A percentile compares a stretch with the other conserved stretches of the same genome.
phyloP scores from a whole-genome alignment of 2,888 invertebrate species.

The Salticus scenicus region DNA sequence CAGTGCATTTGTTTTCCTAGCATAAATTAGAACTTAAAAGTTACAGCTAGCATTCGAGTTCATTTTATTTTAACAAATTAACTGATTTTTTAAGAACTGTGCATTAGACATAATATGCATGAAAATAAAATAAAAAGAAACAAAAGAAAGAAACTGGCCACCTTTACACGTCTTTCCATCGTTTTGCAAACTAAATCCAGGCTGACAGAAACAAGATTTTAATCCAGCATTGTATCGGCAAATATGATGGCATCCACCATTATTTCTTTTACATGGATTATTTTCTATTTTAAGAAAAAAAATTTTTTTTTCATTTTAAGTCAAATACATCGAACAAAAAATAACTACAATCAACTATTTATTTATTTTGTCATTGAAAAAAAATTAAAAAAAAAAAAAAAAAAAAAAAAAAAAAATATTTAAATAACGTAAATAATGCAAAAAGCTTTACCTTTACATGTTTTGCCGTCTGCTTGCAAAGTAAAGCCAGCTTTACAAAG shows the following conservation, averaged over 20 bases:
- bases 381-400: background rate
- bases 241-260: constrained; percentile 76
- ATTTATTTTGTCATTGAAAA: background rate
- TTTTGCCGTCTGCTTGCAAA: constrained; percentile 21
- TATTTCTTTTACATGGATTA: constrained; percentile 76
- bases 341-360: too few relatives aligned
- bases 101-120: too few relatives aligned
- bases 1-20: too few relatives aligned
- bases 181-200: constrained; percentile 11
- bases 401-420: too few relatives aligned
- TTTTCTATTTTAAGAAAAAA: constrained; percentile 74
- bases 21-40: too few relatives aligned
- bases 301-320: too few relatives aligned
- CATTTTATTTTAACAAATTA: too few relatives aligned
- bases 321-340: too few relatives aligned
- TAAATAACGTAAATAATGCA: too few relatives aligned
- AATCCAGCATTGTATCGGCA: constrained; percentile 75
- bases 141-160: background rate
- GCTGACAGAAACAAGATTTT: constrained; percentile 28
- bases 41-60: too few relatives aligned
- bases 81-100: too few relatives aligned
- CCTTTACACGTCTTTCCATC: constrained; percentile 42
- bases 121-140: too few relatives aligned
- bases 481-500: background rate
- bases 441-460: constrained; percentile 51